Percentiles rank a stretch among this genome's conserved stretches.
Conservation (phyloP, 1,140 invertebrate genomes). For the Brachionus sp. region DNA sequence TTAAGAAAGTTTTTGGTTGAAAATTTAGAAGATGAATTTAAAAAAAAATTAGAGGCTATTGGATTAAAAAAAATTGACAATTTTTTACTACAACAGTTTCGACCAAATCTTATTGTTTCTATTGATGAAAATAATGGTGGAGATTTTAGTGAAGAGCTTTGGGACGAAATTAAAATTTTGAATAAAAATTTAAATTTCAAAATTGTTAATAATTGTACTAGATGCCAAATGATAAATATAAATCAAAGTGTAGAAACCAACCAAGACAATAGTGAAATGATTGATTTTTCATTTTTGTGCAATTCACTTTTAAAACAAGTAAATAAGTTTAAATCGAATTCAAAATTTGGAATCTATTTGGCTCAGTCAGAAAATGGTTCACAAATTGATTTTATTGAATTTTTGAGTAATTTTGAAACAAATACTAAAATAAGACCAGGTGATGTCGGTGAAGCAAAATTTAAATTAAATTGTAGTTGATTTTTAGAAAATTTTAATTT, state of each 20-base stretch:
- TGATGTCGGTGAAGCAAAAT: background rate
- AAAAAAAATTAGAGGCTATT: background rate
- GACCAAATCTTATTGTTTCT: conserved; percentile 34
- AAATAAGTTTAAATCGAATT: conserved; percentile 36
- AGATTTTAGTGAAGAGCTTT: conserved; percentile 39
- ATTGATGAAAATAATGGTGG: background rate
- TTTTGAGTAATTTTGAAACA: background rate
- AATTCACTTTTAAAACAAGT: conserved; percentile 17
- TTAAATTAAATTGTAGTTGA: background rate
- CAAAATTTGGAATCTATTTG: conserved; percentile 44
- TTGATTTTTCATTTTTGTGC: conserved; percentile 20
- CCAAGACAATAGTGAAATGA: background rate
- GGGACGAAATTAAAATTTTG: background rate
- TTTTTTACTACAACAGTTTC: conserved; percentile 19
- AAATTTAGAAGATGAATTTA: background rate
- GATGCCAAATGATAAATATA: conserved; percentile 46
- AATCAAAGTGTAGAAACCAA: background rate
- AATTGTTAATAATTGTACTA: conserved; percentile 12
- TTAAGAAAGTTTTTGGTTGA: background rate
- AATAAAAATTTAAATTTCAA: conserved; percentile 17
- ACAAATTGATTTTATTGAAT: background rate
- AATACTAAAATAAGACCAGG: background rate
- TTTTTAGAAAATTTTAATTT: background rate
- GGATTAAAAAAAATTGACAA: background rate
- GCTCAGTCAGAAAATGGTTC: background rate